Percentiles rank a stretch among this genome's conserved stretches.
Evolutionary conservation across 2,888 invertebrate genomes (phyloP).

Genomic region (Lagria hirta): DNA sequence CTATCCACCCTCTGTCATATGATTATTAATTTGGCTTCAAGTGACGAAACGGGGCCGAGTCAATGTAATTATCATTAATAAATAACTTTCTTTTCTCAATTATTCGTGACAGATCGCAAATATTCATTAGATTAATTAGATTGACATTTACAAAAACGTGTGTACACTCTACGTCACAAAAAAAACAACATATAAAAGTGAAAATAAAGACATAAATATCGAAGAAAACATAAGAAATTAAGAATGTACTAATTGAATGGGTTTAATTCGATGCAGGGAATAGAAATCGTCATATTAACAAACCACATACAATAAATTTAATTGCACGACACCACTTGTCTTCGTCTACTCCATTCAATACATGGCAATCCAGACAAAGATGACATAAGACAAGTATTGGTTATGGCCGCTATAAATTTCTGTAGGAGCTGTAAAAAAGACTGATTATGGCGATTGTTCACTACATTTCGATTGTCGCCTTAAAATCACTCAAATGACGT

Average conservation of each 20-base stretch:
- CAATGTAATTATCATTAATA: slow-evolving; percentile 19
- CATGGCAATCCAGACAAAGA: slow-evolving; percentile 29
- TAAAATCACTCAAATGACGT: too few species aligned
- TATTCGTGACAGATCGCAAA: slow-evolving; percentile 19
- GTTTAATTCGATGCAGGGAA: slow-evolving; percentile 48
- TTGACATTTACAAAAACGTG: slow-evolving; percentile 21
- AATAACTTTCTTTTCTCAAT: slow-evolving; percentile 21
- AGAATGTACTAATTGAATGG: slow-evolving; percentile 50
- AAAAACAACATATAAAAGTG: slow-evolving; percentile 31
- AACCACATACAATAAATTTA: slow-evolving; percentile 41
- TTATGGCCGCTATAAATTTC: slow-evolving; percentile 27
- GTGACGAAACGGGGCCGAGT: slow-evolving; percentile 14
- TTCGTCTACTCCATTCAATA: slow-evolving; percentile 25
- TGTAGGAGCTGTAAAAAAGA: slow-evolving; percentile 12
- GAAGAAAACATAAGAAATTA: slow-evolving; percentile 42
- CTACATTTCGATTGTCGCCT: slow-evolving; percentile 13
- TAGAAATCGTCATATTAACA: slow-evolving; percentile 51
- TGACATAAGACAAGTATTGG: slow-evolving; percentile 11
- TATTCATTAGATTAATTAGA: slow-evolving; percentile 25
- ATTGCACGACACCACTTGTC: slow-evolving; percentile 28
- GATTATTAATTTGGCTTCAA: slow-evolving; percentile 1
- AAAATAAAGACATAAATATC: slow-evolving; percentile 48
- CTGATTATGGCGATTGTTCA: slow-evolving; percentile 5
- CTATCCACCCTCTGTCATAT: too few species aligned
- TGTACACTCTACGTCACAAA: slow-evolving; percentile 8